These are phyloP conservation scores for Garra rufa DNA, from an alignment of 2,113 vertebrate genomes.

Conservation along the genomic window DNA sequence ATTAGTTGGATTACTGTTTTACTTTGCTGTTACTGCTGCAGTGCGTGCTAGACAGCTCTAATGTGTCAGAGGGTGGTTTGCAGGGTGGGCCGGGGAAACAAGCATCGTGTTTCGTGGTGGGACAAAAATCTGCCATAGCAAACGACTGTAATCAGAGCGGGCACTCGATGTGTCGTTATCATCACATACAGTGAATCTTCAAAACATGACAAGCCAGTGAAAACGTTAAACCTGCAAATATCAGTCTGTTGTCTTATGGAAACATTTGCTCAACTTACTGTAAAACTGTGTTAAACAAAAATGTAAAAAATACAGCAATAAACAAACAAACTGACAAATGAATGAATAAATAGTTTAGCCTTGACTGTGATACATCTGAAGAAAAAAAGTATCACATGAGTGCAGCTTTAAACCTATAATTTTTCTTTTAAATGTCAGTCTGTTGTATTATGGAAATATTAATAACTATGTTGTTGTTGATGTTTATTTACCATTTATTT, in stretches of 20 bases:
- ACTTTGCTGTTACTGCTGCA: conserved; percentile 35
- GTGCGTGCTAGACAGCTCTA: not conserved
- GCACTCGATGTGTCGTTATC: not conserved
- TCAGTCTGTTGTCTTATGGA: not conserved
- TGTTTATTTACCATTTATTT: no score
- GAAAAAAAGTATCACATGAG: no score
- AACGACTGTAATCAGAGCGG: conserved; percentile 11
- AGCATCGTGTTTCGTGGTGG: not conserved
- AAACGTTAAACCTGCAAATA: not conserved
- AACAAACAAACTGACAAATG: no score
- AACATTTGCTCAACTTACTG: not conserved
- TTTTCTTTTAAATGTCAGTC: no score
- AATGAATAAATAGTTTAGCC: no score
- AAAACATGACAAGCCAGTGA: not conserved
- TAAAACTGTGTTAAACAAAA: no score
- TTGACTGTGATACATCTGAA: no score
- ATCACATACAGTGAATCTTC: not conserved
- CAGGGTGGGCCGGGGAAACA: conserved; percentile 17
- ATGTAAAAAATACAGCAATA: no score
- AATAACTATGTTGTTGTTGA: no score
- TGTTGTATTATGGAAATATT: no score
- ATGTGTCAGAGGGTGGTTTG: conserved; percentile 3
- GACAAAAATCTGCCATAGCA: not conserved
- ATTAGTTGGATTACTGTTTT: conserved; percentile 51
- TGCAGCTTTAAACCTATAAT: no score